These are phyloP conservation scores for Chlorocebus sabaeus DNA, from an alignment of 2,113 vertebrate species.

Conservation along the genomic window DNA sequence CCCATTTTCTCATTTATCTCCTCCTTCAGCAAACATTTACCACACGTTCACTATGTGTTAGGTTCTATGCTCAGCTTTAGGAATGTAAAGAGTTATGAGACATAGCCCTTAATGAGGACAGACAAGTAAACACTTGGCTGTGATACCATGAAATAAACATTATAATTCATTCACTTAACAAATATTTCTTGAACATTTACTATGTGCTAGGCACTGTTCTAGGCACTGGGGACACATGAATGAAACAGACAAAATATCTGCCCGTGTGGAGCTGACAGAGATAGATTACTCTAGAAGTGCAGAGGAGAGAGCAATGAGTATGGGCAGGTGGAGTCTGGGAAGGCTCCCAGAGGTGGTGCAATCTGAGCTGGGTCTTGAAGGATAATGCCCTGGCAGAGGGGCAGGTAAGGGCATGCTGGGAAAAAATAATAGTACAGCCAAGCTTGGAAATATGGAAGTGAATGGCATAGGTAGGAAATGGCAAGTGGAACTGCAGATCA, in stretches of 20 bases:
- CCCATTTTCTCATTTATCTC: background rate
- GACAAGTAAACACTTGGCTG: background rate
- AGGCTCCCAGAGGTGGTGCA: background rate
- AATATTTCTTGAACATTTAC: conserved; percentile 31
- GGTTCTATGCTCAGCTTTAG: background rate
- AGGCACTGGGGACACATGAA: background rate
- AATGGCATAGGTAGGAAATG: background rate
- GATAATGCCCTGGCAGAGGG: background rate
- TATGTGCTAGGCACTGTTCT: background rate
- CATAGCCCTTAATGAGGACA: background rate
- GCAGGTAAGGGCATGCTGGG: background rate
- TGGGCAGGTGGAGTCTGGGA: background rate
- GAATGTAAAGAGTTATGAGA: conserved; percentile 2
- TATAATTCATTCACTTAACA: background rate
- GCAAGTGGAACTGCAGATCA: background rate
- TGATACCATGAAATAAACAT: background rate
- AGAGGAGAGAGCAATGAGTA: background rate
- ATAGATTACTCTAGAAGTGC: background rate
- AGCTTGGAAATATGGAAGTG: background rate
- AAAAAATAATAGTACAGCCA: background rate
- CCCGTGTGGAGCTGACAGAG: background rate
- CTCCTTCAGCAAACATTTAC: background rate
- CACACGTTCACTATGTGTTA: background rate
- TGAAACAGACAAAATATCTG: background rate
- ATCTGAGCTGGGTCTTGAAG: background rate